Evolutionary conservation across 2,888 invertebrate species (phyloP).

Genomic region (Leptopterna dolabrata): DNA sequence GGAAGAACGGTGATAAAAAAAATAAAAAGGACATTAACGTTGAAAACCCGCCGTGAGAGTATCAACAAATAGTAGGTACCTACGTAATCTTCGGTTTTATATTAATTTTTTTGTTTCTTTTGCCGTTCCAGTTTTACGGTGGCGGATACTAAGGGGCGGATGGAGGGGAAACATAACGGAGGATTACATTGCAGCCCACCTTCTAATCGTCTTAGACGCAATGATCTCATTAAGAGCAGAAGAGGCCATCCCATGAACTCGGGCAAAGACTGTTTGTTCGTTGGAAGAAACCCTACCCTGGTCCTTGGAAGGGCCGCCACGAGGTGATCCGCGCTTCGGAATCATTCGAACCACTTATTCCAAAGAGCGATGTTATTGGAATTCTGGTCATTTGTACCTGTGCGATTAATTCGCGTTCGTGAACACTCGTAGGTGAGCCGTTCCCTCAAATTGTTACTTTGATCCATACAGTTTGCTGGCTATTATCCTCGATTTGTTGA

Average conservation of each 20-base stretch:
- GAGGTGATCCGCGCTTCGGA: no score
- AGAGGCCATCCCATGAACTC: not conserved
- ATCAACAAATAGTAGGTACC: not conserved
- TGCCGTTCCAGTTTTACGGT: not conserved
- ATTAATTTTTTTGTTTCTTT: not conserved
- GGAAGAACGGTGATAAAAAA: not conserved
- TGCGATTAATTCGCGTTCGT: no score
- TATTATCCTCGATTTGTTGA: no score
- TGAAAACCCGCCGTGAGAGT: not conserved
- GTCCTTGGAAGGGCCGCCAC: not conserved
- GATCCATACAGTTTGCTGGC: no score
- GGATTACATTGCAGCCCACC: slow-evolving; percentile 37
- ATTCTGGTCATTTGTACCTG: no score
- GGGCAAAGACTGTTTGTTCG: slow-evolving; percentile 11
- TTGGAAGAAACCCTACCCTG: not conserved
- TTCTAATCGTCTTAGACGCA: slow-evolving; percentile 37
- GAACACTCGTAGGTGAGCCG: no score
- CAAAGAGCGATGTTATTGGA: no score
- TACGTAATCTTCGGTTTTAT: not conserved
- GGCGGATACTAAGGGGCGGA: not conserved
- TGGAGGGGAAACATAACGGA: slow-evolving; percentile 26
- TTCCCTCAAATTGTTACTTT: no score
- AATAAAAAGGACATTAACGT: not conserved
- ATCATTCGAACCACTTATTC: no score
- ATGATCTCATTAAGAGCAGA: slow-evolving; percentile 14